phyloP scores from a whole-genome alignment of 2,113 vertebrate species.

The Ursus arctos region DNA sequence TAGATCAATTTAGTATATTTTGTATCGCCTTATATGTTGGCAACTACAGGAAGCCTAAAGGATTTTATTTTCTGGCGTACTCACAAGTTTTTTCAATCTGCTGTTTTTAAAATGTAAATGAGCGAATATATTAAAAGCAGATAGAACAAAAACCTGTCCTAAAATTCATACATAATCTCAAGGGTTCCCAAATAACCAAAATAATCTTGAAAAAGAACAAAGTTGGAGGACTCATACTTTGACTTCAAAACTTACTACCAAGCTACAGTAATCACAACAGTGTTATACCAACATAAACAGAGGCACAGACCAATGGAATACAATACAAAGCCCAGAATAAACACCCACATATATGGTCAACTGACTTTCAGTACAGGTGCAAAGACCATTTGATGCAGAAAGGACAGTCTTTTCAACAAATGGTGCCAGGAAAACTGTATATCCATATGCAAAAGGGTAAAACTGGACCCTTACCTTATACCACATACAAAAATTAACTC shows the following conservation, averaged over 20 bases:
- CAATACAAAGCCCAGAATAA: neutral
- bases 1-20: neutral
- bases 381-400: neutral
- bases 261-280: neutral
- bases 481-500: neutral
- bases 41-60: neutral
- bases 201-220: neutral
- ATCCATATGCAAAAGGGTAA: neutral
- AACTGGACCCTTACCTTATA: neutral
- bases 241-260: conserved; percentile 29
- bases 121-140: neutral
- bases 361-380: neutral
- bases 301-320: neutral
- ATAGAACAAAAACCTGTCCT: conserved; percentile 31
- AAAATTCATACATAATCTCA: conserved; percentile 2
- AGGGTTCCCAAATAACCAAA: neutral
- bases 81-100: neutral
- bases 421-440: neutral
- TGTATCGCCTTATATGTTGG: neutral
- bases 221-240: neutral
- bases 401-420: neutral
- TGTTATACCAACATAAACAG: neutral
- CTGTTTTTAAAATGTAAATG: conserved; percentile 14
- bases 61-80: neutral
- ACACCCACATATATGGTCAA: neutral